Evolutionary conservation across 2,888 invertebrate genomes (phyloP).

Genomic region (Ochropleura plecta): DNA sequence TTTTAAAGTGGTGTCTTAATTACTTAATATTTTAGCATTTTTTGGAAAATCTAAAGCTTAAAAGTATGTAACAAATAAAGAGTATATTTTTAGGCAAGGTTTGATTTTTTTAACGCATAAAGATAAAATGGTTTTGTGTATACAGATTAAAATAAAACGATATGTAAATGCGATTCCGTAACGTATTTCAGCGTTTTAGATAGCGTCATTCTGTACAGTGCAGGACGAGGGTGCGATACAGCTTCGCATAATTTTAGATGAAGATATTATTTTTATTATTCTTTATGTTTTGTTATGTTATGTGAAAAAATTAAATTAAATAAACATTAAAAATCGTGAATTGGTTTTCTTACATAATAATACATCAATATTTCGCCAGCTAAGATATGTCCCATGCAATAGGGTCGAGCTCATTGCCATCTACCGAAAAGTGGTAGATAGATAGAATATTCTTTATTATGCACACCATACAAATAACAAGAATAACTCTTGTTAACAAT

Average conservation of each 20-base stretch:
- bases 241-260: conserved; percentile 36
- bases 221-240: conserved; percentile 52
- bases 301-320: background rate
- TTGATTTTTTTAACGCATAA: conserved; percentile 45
- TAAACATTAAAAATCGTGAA: background rate
- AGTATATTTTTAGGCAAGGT: conserved; percentile 12
- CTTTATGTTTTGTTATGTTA: background rate
- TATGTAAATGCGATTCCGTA: conserved; percentile 62
- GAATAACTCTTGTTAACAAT: no score
- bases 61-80: background rate
- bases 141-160: conserved; percentile 60
- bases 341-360: background rate
- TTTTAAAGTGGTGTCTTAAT: conserved; percentile 12
- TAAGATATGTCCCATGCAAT: background rate
- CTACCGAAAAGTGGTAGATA: no score
- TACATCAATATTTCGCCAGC: background rate
- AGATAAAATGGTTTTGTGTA: conserved; percentile 52
- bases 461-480: no score
- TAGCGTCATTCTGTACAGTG: conserved; percentile 52
- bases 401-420: background rate
- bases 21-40: conserved; percentile 4
- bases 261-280: conserved; percentile 25
- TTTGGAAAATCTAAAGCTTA: background rate
- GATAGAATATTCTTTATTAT: no score
- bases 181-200: conserved; percentile 63